Base-by-base conservation (phyloP, 2,113 vertebrate species). In the Bujurquina vittata region DNA sequence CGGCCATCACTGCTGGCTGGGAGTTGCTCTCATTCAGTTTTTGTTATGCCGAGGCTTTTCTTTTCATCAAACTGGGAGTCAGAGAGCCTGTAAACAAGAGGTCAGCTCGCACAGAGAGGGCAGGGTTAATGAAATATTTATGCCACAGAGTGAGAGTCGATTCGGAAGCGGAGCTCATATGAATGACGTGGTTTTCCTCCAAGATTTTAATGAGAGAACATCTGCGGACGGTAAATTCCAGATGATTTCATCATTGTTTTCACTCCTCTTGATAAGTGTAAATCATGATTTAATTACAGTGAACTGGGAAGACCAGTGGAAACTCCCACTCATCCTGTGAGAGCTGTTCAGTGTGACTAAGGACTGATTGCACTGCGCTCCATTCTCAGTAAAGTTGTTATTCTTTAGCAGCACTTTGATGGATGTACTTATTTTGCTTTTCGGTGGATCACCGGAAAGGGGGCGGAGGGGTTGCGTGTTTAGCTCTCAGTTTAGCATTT, bases 21-120 rank as follows among this genome's bases (percentile, higher is more conserved):
- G 58, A 59, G 62, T 57, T 10, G 56, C 31, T 52, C 75, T 80
- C 79, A 52, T 69, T 84, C 82, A 33, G 67, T 26, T 74, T 85
- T 37, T 80, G 49, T 88, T 29, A 20, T 40, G 23, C 4, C 2
- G 23, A 22, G 6, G 49, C 7, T 69, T 81, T 75, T 46, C 61
- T 81, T 81, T 80, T 75, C 31, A 75, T 78, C 20, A 22, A 23
- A 35, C 23, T 4, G 58, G 31, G 63, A 87, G 84, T 55, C 67
- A 75, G 56, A 54, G 75, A 56, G 57, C 62, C 10, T 74, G 73
- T 88, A 63, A 89, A 91, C 76, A 65, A 33, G 65, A 49, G 77
- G 79, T 75, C 72, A 37, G 43, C 23, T 9, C 54, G 77, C 12
- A 2, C 29, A 14, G 61, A 15, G 37, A 8, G 22, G 35, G 74